Evolutionary conservation across 2,113 vertebrate genomes (phyloP).

Genomic region (Micronycteris hirsuta): DNA sequence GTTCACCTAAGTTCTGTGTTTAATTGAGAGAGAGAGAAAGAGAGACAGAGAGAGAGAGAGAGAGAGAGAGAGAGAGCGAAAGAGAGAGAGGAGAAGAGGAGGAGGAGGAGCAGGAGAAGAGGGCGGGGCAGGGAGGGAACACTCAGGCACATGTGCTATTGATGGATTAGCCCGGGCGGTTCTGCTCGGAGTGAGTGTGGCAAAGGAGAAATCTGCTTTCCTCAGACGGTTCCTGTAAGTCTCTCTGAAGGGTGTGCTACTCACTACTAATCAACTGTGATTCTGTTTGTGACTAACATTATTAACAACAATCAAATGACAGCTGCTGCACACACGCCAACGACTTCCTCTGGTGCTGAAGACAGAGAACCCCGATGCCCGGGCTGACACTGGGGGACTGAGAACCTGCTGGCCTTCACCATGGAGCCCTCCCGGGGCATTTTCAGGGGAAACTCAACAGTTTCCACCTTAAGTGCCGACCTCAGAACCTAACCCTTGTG

Average conservation of each 20-base stretch:
- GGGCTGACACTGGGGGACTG: background rate
- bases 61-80: background rate
- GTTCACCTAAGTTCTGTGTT: background rate
- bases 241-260: background rate
- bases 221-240: background rate
- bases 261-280: background rate
- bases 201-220: background rate
- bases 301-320: background rate
- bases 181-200: background rate
- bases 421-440: background rate
- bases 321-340: background rate
- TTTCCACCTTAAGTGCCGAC: background rate
- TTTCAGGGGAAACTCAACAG: background rate
- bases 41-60: background rate
- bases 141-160: background rate
- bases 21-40: background rate
- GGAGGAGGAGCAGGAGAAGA: background rate
- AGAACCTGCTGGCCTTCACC: background rate
- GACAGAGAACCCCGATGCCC: background rate
- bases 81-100: background rate
- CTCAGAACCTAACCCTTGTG: background rate
- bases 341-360: background rate
- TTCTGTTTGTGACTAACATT: background rate
- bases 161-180: background rate
- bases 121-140: background rate